These are phyloP conservation scores for Tillus elongatus DNA, from an alignment of 2,888 invertebrate species.

Conservation along the genomic window DNA sequence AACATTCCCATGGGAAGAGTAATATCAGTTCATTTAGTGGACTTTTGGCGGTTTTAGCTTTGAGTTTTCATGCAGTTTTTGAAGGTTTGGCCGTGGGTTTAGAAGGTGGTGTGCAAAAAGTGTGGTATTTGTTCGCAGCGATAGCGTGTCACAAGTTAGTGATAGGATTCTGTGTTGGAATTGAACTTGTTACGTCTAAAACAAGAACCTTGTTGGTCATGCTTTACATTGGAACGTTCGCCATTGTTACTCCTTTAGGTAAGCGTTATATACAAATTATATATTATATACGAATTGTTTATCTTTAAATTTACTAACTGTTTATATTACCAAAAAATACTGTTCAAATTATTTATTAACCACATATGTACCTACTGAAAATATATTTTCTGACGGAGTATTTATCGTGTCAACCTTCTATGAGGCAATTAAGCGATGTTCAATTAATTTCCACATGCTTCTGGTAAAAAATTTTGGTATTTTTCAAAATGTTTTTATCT, in stretches of 20 bases:
- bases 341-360: too few relatives aligned
- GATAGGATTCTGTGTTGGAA: slow-evolving; percentile 57
- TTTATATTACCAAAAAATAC: too few relatives aligned
- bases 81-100: slow-evolving; percentile 61
- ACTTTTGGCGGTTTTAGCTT: slow-evolving; percentile 53
- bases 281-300: background rate
- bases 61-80: slow-evolving; percentile 61
- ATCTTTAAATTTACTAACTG: too few relatives aligned
- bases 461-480: too few relatives aligned
- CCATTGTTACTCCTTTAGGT: slow-evolving; percentile 56
- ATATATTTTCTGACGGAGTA: too few relatives aligned
- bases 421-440: too few relatives aligned
- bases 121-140: slow-evolving; percentile 54
- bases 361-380: too few relatives aligned
- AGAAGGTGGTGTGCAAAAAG: slow-evolving; percentile 48
- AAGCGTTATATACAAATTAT: slow-evolving; percentile 17
- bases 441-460: too few relatives aligned
- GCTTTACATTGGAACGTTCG: slow-evolving; percentile 53
- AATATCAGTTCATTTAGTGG: slow-evolving; percentile 52
- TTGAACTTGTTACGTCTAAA: slow-evolving; percentile 51
- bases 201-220: slow-evolving; percentile 43
- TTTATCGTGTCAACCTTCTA: too few relatives aligned
- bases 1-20: slow-evolving; percentile 31
- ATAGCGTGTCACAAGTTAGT: slow-evolving; percentile 61
- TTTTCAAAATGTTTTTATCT: too few relatives aligned